These are phyloP conservation scores for Apteryx mantelli DNA, from an alignment of 2,113 vertebrate species.

Conservation along the genomic window DNA sequence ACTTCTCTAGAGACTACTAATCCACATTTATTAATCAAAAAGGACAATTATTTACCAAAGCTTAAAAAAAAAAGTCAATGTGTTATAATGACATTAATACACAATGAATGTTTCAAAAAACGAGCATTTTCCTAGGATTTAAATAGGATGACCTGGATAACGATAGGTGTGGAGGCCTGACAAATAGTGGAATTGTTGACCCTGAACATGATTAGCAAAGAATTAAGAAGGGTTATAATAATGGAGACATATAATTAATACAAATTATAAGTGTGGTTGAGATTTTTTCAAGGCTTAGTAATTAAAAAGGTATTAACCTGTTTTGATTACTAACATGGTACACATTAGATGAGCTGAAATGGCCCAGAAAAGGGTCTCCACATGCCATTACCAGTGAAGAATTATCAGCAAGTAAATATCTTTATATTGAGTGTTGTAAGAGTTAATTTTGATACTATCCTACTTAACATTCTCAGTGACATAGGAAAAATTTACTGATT, in stretches of 20 bases:
- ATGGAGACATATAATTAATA: constrained; percentile 36
- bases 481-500: not conserved
- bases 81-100: not conserved
- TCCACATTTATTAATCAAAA: not conserved
- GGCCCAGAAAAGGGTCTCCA: not conserved
- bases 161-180: not conserved
- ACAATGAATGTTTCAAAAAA: not conserved
- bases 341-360: not conserved
- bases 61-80: not conserved
- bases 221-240: constrained; percentile 36
- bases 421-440: not conserved
- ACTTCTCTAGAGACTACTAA: not conserved
- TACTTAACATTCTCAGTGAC: not conserved
- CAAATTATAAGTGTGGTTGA: constrained; percentile 27
- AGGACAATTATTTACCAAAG: not conserved
- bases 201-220: not conserved
- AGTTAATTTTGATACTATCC: not conserved
- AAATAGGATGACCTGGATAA: not conserved
- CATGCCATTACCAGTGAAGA: not conserved
- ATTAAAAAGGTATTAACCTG: not conserved
- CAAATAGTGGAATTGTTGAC: not conserved
- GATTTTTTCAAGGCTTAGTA: constrained; percentile 55
- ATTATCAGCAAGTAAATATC: not conserved
- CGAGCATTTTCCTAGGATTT: not conserved
- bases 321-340: not conserved